Evolutionary conservation across 2,797 vertebrate genomes (phyloP).

Genomic region (Coregonus suidteri): DNA sequence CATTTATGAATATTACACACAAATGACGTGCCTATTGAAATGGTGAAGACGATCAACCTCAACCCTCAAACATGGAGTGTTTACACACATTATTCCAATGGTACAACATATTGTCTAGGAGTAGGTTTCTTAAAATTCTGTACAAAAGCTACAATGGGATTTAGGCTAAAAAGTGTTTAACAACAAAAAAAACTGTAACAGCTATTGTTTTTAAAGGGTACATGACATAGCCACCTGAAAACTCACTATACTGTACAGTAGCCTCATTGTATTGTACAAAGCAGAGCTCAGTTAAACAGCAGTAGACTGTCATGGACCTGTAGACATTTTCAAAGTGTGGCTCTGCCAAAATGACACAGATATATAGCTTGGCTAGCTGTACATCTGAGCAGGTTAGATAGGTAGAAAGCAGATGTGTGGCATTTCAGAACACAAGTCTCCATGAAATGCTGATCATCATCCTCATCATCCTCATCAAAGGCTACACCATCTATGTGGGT

Average conservation of each 20-base stretch:
- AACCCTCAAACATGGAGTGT: not conserved
- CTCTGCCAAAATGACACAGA: not conserved
- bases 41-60: not conserved
- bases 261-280: not conserved
- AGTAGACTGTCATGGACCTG: not conserved
- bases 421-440: not conserved
- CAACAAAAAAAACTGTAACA: slow-evolving; percentile 32
- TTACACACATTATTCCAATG: not conserved
- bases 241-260: not conserved
- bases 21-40: slow-evolving; percentile 5
- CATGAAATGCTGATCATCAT: not conserved
- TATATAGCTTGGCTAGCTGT: not conserved
- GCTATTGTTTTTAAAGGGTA: slow-evolving; percentile 26
- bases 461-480: not conserved
- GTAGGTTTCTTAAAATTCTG: slow-evolving; percentile 5
- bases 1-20: not conserved
- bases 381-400: not conserved
- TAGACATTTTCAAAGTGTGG: not conserved
- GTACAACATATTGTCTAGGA: not conserved
- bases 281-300: not conserved
- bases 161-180: not conserved
- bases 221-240: slow-evolving; percentile 2
- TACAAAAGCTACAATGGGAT: slow-evolving; percentile 19
- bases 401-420: slow-evolving; percentile 1
- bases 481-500: not conserved